A percentile compares a stretch with the other conserved stretches of the same genome.
Conservation (phyloP, 2,888 invertebrate species). For the Muscina levida region DNA sequence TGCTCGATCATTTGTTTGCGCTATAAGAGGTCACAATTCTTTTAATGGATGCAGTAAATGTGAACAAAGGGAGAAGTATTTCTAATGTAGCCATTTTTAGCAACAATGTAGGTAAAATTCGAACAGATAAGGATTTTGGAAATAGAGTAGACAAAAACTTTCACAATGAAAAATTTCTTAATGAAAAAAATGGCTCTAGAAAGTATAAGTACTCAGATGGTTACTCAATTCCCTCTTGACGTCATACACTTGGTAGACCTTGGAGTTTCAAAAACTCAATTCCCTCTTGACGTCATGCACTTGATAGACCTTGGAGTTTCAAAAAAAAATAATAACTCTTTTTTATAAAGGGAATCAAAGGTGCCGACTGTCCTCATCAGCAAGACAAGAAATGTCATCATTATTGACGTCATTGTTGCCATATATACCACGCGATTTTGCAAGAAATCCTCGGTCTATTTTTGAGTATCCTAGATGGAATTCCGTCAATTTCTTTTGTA, state of each 20-base stretch:
- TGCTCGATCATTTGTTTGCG: background rate
- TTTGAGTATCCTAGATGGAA: slow-evolving; percentile 27
- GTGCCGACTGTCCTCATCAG: background rate
- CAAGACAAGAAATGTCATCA: slow-evolving; percentile 33
- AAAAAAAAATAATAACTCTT: background rate
- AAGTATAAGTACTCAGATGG: background rate
- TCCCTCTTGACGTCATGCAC: background rate
- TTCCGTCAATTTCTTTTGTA: slow-evolving; percentile 29
- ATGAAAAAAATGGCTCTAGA: background rate
- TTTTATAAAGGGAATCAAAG: background rate
- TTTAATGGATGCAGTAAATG: background rate
- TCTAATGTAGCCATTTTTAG: background rate
- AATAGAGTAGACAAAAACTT: background rate
- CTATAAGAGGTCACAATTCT: background rate
- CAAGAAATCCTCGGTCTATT: slow-evolving; percentile 26
- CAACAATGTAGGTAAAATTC: background rate
- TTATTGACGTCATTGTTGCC: slow-evolving; percentile 12
- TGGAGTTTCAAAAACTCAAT: background rate
- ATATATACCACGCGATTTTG: slow-evolving; percentile 34
- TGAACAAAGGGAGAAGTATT: background rate
- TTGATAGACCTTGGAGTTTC: background rate
- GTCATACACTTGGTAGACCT: background rate
- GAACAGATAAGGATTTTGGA: background rate
- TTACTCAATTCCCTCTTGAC: background rate
- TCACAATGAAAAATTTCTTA: no score